A percentile compares a stretch with the other conserved stretches of the same genome.
Conservation (phyloP, 2,113 vertebrate species). For the Hemichromis elongatus region DNA sequence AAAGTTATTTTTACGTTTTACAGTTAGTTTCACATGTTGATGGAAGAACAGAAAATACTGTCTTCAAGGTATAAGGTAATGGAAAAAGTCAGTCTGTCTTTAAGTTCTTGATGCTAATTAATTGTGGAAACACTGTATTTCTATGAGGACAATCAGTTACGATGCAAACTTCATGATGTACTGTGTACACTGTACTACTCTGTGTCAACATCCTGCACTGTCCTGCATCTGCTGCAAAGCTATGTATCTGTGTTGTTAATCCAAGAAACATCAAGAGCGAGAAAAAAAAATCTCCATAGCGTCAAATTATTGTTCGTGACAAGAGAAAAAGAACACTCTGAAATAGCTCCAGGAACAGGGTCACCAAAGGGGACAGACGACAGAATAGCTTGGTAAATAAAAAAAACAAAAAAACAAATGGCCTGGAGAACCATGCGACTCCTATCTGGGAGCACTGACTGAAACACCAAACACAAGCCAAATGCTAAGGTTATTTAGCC, state of each 20-base stretch:
- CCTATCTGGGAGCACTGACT: constrained; percentile 17
- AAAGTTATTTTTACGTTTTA: neutral
- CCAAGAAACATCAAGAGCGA: neutral
- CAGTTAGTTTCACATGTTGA: neutral
- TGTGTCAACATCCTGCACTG: neutral
- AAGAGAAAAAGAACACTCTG: neutral
- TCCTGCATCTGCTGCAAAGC: neutral
- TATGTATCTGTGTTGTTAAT: neutral
- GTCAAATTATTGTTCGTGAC: constrained; percentile 20
- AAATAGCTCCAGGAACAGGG: neutral
- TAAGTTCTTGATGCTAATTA: neutral
- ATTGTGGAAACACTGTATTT: neutral
- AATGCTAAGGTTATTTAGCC: constrained; percentile 25
- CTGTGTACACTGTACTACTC: neutral
- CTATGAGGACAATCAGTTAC: neutral
- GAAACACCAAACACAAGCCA: constrained; percentile 19
- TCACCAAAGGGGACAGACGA: constrained; percentile 2
- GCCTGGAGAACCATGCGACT: neutral
- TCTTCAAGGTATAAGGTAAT: neutral
- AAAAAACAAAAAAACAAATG: neutral
- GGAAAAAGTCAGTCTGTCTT: neutral
- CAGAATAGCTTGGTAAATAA: constrained; percentile 42
- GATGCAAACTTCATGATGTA: neutral
- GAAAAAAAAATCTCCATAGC: neutral
- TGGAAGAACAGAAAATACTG: neutral